A percentile compares a stretch with the other conserved stretches of the same genome.
These are phyloP conservation scores for Montifringilla adamsi DNA, from an alignment of 2,113 vertebrate species.

Conservation along the genomic window DNA sequence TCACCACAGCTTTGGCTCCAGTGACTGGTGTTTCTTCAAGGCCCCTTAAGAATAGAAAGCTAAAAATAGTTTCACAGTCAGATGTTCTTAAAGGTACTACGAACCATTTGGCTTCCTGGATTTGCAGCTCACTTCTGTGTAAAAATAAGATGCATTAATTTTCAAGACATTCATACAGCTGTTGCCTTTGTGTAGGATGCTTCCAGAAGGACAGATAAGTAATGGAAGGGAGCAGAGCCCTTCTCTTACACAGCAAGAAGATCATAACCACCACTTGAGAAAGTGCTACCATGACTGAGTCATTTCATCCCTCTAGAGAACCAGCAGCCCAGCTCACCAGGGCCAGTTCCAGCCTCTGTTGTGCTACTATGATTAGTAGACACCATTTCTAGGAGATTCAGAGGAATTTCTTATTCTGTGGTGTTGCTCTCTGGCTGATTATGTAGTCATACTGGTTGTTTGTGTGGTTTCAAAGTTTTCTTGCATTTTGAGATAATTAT, in stretches of 20 bases:
- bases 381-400: neutral
- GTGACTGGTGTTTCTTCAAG: constrained; percentile 51
- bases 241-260: neutral
- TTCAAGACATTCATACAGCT: neutral
- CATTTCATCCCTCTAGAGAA: neutral
- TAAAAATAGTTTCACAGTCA: constrained; percentile 67
- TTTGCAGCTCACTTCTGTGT: constrained; percentile 1
- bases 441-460: neutral
- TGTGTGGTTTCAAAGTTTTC: neutral
- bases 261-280: neutral
- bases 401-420: neutral
- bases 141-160: neutral
- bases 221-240: neutral
- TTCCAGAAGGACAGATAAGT: neutral
- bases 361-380: neutral
- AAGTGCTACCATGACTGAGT: neutral
- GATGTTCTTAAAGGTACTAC: constrained; percentile 50
- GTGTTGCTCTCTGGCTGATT: fast-evolving
- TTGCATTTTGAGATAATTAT: neutral
- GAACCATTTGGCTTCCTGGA: constrained; percentile 26
- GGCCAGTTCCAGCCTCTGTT: neutral
- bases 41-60: constrained; percentile 49
- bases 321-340: neutral
- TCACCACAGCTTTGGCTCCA: constrained; percentile 60
- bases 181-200: neutral